Evolutionary conservation across 2,888 invertebrate genomes (phyloP).

Genomic region (Machimus atricapillus): DNA sequence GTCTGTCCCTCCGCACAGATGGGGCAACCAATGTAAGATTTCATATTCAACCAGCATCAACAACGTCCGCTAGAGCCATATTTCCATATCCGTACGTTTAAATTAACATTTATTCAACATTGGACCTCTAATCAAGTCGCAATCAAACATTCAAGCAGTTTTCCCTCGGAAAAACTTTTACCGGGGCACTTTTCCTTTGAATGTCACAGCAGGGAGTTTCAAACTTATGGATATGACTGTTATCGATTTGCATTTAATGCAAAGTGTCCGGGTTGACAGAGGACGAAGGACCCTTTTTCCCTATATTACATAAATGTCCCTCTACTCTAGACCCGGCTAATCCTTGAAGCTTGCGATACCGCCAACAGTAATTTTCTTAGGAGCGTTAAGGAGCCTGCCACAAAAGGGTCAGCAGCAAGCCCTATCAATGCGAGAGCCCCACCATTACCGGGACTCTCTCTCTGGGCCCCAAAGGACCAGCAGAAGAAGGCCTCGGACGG

Average conservation of each 20-base stretch:
- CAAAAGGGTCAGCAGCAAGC: background rate
- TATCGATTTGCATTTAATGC: slow-evolving; percentile 41
- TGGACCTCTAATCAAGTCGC: slow-evolving; percentile 48
- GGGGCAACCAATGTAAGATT: background rate
- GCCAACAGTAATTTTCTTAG: slow-evolving; percentile 6
- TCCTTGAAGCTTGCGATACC: background rate
- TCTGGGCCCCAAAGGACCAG: slow-evolving; percentile 4
- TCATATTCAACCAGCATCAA: background rate
- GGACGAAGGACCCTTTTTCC: background rate
- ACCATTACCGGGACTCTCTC: background rate
- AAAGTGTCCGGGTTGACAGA: slow-evolving; percentile 16
- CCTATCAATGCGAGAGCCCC: background rate
- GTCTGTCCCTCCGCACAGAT: background rate
- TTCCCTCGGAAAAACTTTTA: slow-evolving; percentile 39
- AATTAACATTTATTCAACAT: slow-evolving; percentile 48
- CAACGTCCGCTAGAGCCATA: background rate
- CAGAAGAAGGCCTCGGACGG: slow-evolving; percentile 27
- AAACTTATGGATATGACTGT: slow-evolving; percentile 14
- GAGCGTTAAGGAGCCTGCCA: background rate
- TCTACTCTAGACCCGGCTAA: background rate
- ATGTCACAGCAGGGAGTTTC: background rate
- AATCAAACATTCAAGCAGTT: slow-evolving; percentile 48
- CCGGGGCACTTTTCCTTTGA: slow-evolving; percentile 32
- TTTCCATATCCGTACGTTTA: slow-evolving; percentile 45
- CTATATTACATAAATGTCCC: background rate